Evolutionary conservation across 2,797 vertebrate genomes (phyloP).

Genomic region (Melanotaenia pygmaea): DNA sequence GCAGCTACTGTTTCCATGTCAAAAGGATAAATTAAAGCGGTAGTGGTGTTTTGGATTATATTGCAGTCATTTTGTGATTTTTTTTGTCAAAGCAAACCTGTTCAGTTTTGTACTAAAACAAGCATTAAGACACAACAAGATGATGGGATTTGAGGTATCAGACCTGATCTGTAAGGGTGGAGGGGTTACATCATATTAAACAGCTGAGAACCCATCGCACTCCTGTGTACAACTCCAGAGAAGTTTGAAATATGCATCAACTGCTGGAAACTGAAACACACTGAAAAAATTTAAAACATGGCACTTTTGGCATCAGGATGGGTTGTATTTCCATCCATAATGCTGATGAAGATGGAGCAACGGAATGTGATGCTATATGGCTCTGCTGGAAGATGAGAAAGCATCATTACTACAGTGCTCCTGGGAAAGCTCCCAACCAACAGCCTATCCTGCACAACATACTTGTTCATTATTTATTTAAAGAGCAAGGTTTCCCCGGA

Average conservation of each 20-base stretch:
- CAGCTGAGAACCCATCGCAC: background rate
- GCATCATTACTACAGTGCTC: slow-evolving; percentile 70
- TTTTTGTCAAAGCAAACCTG: background rate
- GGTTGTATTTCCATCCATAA: slow-evolving; percentile 46
- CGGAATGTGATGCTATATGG: slow-evolving; percentile 52
- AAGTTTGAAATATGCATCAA: slow-evolving; percentile 11
- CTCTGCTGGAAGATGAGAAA: slow-evolving; percentile 70
- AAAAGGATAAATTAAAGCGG: background rate
- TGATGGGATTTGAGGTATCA: background rate
- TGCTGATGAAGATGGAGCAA: slow-evolving; percentile 63
- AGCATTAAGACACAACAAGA: background rate
- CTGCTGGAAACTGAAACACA: slow-evolving; percentile 10
- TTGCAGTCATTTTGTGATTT: background rate
- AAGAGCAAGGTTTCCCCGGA: slow-evolving; percentile 55
- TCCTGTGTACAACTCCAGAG: background rate
- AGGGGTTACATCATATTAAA: background rate
- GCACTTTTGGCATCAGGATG: slow-evolving; percentile 30
- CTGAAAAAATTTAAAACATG: slow-evolving; percentile 24
- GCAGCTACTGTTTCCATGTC: background rate
- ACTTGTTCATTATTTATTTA: slow-evolving; percentile 81
- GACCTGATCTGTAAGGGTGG: background rate
- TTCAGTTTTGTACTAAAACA: background rate
- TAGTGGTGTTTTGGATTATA: background rate
- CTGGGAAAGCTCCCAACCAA: slow-evolving; percentile 71
- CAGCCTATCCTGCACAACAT: slow-evolving; percentile 70